Evolutionary conservation across 2,113 vertebrate genomes (phyloP), one percentile per base, ranked within the genome.

Genomic region (Choloepus hoffmanni): DNA sequence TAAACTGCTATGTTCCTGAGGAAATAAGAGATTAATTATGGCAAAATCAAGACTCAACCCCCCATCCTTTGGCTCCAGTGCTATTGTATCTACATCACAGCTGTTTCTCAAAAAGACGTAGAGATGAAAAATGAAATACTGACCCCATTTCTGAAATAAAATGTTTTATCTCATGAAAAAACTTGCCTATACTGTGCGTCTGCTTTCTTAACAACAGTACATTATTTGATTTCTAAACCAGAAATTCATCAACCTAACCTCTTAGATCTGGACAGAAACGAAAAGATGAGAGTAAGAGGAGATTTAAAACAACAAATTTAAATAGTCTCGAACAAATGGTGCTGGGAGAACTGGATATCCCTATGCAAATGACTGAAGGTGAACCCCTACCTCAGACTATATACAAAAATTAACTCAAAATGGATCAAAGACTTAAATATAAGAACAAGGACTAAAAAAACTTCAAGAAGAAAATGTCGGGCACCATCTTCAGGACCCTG

Each of bases 141-240:
- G 94, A 94, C 55, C 68, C 60, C 43, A 55, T 72, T 96, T 82
- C 93, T 55, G 24, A 83, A 89, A 72, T 16, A 43, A 79, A 85
- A 81, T 72, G 9, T 67, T 60, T 63, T 86, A n/a, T 48, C 62
- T 73, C 53, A 73, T 1, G 13, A 11, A 60, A 62, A 67, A n/a
- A 84, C 65, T 63, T 26, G 18, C 28, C 40, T 78, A 48, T 19
- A 81, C 28, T 58, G 30, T 3, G 1, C 53, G 60, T 45, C 50
- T 85, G 24, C 70, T 28, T 95, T 84, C 18, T 76, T 90, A 84
- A 78, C 28, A 76, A 50, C 11, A 48, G 11, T 9, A n/a, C 30
- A 87, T 2, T 26, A 7, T 33, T 58, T 53, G 67, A 74, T 40
- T 85, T 68, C 50, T 76, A 73, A 76, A 43, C n/a, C 8, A 76